These are phyloP conservation scores for Gila orcuttii DNA, from an alignment of 2,113 vertebrate genomes.

Conservation along the genomic window DNA sequence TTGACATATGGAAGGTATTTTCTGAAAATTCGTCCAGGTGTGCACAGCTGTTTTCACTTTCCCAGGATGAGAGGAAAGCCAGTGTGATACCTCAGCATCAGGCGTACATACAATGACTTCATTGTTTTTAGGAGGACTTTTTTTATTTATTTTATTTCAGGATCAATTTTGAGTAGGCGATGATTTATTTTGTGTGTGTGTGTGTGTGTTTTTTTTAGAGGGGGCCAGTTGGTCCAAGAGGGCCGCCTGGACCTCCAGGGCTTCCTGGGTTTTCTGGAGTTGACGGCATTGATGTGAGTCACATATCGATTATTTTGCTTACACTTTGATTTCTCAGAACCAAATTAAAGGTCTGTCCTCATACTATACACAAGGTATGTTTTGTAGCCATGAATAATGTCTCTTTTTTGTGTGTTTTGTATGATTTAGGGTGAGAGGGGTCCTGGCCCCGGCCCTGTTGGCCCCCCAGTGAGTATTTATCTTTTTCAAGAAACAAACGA, in stretches of 20 bases:
- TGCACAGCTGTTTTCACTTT: constrained; percentile 22
- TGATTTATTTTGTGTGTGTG: not conserved
- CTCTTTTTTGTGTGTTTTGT: not conserved
- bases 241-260: constrained; percentile 81
- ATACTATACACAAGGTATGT: not conserved
- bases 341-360: not conserved
- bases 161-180: constrained; percentile 40
- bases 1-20: constrained; percentile 23
- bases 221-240: constrained; percentile 83
- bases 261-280: constrained; percentile 88
- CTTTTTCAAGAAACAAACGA: not conserved
- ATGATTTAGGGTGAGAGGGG: constrained; percentile 88
- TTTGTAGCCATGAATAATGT: not conserved
- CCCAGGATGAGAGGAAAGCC: constrained; percentile 66
- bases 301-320: not conserved
- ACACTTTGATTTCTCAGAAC: not conserved
- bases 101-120: not conserved
- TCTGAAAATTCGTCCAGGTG: not conserved
- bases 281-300: constrained; percentile 96
- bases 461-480: constrained; percentile 80
- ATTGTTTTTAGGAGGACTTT: constrained; percentile 22
- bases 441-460: constrained; percentile 77
- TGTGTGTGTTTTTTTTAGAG: constrained; percentile 75
- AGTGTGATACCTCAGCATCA: constrained; percentile 29
- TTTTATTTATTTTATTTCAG: not conserved